These are phyloP conservation scores for Lordiphosa clarofinis DNA, from an alignment of 1,140 invertebrate genomes.

Conservation along the genomic window DNA sequence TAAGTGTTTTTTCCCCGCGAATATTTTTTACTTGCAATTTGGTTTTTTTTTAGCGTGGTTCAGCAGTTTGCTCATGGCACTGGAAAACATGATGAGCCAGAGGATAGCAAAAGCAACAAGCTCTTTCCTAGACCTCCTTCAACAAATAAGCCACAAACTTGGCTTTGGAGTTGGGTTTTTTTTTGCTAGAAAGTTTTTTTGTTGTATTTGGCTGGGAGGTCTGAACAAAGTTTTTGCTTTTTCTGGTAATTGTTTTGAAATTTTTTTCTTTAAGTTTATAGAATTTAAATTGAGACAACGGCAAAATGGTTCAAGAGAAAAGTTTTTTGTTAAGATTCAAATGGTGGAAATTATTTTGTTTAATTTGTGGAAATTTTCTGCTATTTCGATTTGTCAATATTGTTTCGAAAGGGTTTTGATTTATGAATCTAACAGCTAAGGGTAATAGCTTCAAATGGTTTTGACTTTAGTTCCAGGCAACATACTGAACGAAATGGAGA, in stretches of 20 bases:
- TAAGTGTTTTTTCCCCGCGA: conserved; percentile 59
- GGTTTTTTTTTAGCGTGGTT: conserved; percentile 24
- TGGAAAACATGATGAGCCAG: conserved; percentile 71
- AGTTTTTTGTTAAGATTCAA: too few relatives aligned
- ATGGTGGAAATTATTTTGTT: too few relatives aligned
- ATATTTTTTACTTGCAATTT: conserved; percentile 26
- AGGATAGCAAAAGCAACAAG: conserved; percentile 26
- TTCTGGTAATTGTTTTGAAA: conserved; percentile 12
- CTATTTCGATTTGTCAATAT: too few relatives aligned
- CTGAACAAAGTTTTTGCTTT: neutral
- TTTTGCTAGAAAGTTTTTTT: conserved; percentile 28
- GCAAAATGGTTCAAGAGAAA: too few relatives aligned
- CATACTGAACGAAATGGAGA: too few relatives aligned
- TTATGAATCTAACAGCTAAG: too few relatives aligned
- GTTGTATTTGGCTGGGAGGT: conserved; percentile 2
- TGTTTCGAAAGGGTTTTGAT: too few relatives aligned
- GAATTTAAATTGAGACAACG: conserved; percentile 11
- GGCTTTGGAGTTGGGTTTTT: conserved; percentile 19
- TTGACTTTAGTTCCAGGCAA: too few relatives aligned
- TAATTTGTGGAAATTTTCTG: too few relatives aligned
- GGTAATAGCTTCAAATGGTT: too few relatives aligned
- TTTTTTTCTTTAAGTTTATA: neutral
- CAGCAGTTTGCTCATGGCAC: conserved; percentile 58
- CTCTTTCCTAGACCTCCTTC: conserved; percentile 9
- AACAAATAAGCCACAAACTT: conserved; percentile 37